Base-by-base conservation (phyloP, 1,140 invertebrate species). In the Drosophila watanabei region DNA sequence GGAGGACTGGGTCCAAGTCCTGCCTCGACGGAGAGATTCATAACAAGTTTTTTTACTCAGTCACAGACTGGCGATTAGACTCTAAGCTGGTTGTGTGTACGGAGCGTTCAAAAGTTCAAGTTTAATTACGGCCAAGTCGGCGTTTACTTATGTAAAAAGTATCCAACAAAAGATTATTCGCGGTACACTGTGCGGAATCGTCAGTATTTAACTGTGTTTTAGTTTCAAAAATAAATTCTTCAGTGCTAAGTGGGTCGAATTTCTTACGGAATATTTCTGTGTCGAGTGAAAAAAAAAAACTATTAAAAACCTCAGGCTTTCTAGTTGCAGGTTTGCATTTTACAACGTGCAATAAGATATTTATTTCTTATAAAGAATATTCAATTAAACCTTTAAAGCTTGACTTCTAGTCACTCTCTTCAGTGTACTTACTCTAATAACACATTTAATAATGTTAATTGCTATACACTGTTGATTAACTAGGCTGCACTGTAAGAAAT, bases 21-120 rank as follows among this genome's bases (percentile, higher is more conserved):
- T 57, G 35, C 9, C 4, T 37, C 5, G 45, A 62, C 24, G 37
- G 49, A 37, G 57, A 52, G 72, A 63, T 51, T 85, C 51, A 48
- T 43, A 73, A 72, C 51, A 51, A 37, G 70, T 84, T 75, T 58
- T 24, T 52, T 56, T 11, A 46, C 37, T 69, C 32, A 45, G 68
- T 54, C 37, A 45, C 63, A 32, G 28, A 35, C 24, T 30, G 56
- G 66, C 45, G 45, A 66, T 79, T 66, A 61, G 70, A 48, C 70
- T 69, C 68, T 51, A 79, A 68, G 69, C 63, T 75, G 45, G 57
- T 78, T 65, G 39, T 75, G 35, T 56, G 24, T 60, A 30, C 69
- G n/a, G 24, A 69, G 51, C 46, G 84, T 80, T 76, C 83, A 83
- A 88, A 80, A 77, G 83, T 83, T 88, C 84, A 87, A 88, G 43